Evolutionary conservation across 2,113 vertebrate genomes (phyloP), one percentile per base, ranked within the genome.

Genomic region (Anhinga rufa): DNA sequence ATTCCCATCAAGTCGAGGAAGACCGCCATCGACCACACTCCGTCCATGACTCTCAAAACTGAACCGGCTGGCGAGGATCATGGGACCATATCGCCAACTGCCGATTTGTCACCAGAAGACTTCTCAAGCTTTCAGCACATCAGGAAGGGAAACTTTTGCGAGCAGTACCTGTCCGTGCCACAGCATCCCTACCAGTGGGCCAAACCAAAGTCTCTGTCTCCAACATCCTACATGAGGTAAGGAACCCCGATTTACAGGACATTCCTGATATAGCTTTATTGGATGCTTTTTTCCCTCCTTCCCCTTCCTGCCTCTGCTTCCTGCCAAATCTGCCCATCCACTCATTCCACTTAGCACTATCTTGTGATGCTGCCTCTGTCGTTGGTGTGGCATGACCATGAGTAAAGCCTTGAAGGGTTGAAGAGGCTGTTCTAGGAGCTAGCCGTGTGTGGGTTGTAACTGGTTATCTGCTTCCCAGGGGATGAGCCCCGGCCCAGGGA

Each of bases 101-200:
- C 97, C 0, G 98, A 98, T 46, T 97, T 99, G 86, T 97, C 97
- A 40, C 98, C 98, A 0, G 99, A 99, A 70, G 99, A 99, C 80
- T 99, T 99, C 89, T 94, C 98, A 6, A 78, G 97, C 93, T 98
- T 99, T 90, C 99, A 99, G 72, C 98, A 98, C 86, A 98, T 99
- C 95, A 98, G 99, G 94, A 99, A 99, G 95, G 99, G 99, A 86
- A 98, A 97, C 95, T 99, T 99, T 97, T 99, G 99, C 0, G 99
- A 99, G 80, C 99, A 99, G 86, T 99, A 99, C 94, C 98, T 99
- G 93, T 99, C 99, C 1, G 99, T 99, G 82, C 99, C 99, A 4
- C 99, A 99, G 97, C 98, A 98, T 87, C 98, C 99, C 0, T 99
- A 99, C 97, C 98, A 98, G 54, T 99, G 99, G 99, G 98, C 98